Base-by-base conservation (phyloP, 1,140 invertebrate genomes). In the Cataglyphis hispanica region DNA sequence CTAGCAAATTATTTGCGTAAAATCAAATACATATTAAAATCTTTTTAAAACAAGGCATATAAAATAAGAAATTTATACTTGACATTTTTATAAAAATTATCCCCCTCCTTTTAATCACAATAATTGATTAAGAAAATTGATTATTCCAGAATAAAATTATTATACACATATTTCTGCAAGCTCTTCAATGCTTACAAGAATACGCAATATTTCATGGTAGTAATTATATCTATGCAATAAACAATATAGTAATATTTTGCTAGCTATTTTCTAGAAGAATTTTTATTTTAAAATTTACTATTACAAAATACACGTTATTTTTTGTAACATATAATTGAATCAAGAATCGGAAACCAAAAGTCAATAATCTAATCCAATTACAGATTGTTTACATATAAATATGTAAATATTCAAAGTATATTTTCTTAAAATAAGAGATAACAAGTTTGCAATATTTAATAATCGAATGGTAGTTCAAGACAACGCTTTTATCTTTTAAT, bases 181-280 rank as follows among this genome's bases (percentile, higher is more conserved):
- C 37, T 67, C 13, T 31, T 46, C 40, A 31, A 70, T 6, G n/a
- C 11, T 77, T 22, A n/a, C 0, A 61, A 76, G n/a, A n/a, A 5
- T 61, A 63, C n/a, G 11, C 34, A 43, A 70, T 53, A 13, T 19
- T 37, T 37, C 31, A 53, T 56, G 46, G 31, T 56, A 37, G 56
- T 37, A 78, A 78, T 78, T 53, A 13, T 53, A 34, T 53, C 31
- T 31, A 43, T 40, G 31, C n/a, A 66, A 78, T 78, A 66, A 66
- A 37, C n/a, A 66, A 37, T 53, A 22, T n/a, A 19, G 27, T 11
- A n/a, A 53, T 78, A 78, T 53, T 37, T 37, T 43, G 27, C 6
- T 40, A 34, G 19, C 27, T 37, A 10, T 19, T 43, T 37, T 34
- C 40, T n/a, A 64, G 7, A 50, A 31, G 43, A 37, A 66, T 56